These are phyloP conservation scores for Galerucella calmariensis DNA, from an alignment of 2,888 invertebrate genomes.

Conservation along the genomic window DNA sequence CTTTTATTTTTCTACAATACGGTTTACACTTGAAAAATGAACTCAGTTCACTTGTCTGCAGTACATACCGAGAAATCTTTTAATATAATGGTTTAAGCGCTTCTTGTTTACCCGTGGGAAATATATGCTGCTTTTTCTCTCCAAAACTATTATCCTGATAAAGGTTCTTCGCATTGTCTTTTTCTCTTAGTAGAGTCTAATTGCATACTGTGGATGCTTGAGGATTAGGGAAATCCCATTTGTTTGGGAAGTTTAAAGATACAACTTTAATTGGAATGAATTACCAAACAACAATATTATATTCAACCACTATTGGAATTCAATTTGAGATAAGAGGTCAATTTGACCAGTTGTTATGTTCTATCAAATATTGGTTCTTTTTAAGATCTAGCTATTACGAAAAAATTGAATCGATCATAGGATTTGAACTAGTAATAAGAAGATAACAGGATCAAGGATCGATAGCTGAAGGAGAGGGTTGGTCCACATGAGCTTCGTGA, in stretches of 20 bases:
- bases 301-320: neutral
- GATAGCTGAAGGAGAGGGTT: no score
- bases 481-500: no score
- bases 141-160: slow-evolving; percentile 3
- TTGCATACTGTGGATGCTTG: neutral
- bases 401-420: no score
- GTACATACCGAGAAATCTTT: neutral
- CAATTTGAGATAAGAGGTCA: neutral
- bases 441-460: no score
- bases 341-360: no score
- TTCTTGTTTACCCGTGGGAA: neutral
- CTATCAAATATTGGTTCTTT: no score
- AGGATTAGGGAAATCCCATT: neutral
- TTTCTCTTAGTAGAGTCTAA: slow-evolving; percentile 5
- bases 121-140: neutral
- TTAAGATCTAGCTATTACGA: no score
- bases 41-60: neutral
- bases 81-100: neutral
- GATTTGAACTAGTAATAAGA: no score
- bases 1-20: neutral
- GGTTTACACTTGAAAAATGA: neutral
- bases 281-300: neutral
- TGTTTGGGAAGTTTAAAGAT: neutral
- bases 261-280: neutral
- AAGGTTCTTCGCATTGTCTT: neutral